phyloP scores from a whole-genome alignment of 1,140 invertebrate genomes.

The Episyrphus balteatus region DNA sequence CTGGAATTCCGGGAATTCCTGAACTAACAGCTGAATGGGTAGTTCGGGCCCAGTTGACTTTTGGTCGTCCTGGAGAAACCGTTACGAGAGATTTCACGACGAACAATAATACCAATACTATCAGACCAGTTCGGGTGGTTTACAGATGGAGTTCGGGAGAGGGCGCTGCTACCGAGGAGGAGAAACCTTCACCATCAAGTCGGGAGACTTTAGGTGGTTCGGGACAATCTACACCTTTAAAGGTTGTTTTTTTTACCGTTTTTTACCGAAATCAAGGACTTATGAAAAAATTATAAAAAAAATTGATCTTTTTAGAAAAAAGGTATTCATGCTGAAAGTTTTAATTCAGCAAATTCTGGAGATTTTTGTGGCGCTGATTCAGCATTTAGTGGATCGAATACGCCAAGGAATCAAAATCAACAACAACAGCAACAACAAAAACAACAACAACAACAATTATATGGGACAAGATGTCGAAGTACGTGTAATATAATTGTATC shows the following conservation, averaged over 20 bases:
- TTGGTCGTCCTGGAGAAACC: slow-evolving; percentile 24
- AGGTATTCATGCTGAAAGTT: slow-evolving; percentile 12
- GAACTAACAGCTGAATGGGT: slow-evolving; percentile 36
- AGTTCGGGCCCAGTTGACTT: slow-evolving; percentile 33
- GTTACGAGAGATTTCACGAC: slow-evolving; percentile 19
- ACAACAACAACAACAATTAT: slow-evolving; percentile 5
- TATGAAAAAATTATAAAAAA: no score
- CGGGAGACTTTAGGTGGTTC: neutral
- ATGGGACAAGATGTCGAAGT: slow-evolving; percentile 45
- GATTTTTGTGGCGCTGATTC: slow-evolving; percentile 22
- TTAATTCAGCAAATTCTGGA: slow-evolving; percentile 29
- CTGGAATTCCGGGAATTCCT: slow-evolving; percentile 18
- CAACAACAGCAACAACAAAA: slow-evolving; percentile 1
- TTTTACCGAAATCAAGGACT: no score
- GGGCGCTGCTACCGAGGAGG: neutral
- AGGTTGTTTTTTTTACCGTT: slow-evolving; percentile 4
- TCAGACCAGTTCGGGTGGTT: slow-evolving; percentile 29
- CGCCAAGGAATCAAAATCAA: slow-evolving; percentile 9
- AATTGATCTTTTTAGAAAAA: neutral
- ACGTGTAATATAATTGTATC: slow-evolving; percentile 57
- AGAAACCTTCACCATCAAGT: no score
- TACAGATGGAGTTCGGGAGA: slow-evolving; percentile 19
- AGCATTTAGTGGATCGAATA: slow-evolving; percentile 29
- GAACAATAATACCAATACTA: slow-evolving; percentile 20
- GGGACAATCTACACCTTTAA: slow-evolving; percentile 5